Base-by-base conservation (phyloP, 2,113 vertebrate species). In the Oncorhynchus masou region DNA sequence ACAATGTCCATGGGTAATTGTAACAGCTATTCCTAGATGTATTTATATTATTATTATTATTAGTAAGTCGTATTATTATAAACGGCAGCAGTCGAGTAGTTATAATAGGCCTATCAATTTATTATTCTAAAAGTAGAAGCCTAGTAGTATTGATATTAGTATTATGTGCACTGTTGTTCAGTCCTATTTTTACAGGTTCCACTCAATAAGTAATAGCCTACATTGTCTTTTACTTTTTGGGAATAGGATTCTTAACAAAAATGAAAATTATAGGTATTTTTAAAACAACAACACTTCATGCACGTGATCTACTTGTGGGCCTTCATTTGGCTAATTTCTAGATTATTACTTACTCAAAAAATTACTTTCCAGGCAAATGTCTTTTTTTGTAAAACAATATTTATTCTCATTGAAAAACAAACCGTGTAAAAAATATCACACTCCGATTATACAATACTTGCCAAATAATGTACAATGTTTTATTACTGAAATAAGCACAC, bases 401-500 rank as follows among this genome's bases (percentile, higher is more conserved):
- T 91, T 92, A 93, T 92, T 95, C 93, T 94, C 89, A 90, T 93
- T 94, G 75, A 86, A 95, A 96, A 95, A 95, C 85, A 92, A 95
- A 95, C 90, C 66, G 93, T 96, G 94, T 96, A 96, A 98, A 97
- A 83, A 97, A 95, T 45, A 45, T 45, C 39, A 45, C 39, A 45
- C 39, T 45, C 39, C 9, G 39, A 94, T 91, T 94, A 95, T 95
- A 98, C 95, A 97, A 94, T 94, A 95, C 86, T 96, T 93, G 91
- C 88, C 94, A 93, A 94, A 95, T 90, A 95, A 93, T 96, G 92
- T 96, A 97, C 95, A 97, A 94, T 94, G 93, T 90, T 96, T 95
- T 91, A 91, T 93, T 90, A 91, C 94, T 94, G 93, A 93, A 95
- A 97, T 94, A 96, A 96, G 90, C 93, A 97, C 49, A 95, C 92